A percentile compares a stretch with the other conserved stretches of the same genome.
Conservation (phyloP, 2,113 vertebrate genomes). For the Tachysurus fulvidraco region DNA sequence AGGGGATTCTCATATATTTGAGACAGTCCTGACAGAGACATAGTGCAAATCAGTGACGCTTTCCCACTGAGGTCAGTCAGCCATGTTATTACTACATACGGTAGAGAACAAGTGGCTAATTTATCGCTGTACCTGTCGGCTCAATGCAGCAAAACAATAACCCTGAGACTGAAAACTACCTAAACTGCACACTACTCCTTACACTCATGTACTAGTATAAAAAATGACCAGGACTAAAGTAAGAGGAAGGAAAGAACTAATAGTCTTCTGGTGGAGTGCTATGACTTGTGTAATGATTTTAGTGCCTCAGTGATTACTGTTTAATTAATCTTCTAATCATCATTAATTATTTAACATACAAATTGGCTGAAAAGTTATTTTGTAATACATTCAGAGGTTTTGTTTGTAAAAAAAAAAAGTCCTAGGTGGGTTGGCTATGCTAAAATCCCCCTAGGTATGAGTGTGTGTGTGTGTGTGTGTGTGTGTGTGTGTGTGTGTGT, state of each 20-base stretch:
- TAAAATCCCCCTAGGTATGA: neutral
- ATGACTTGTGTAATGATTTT: slow-evolving; percentile 47
- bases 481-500: neutral
- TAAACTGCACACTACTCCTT: neutral
- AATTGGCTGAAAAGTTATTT: neutral
- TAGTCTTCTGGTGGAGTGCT: slow-evolving; percentile 30
- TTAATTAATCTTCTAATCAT: slow-evolving; percentile 22
- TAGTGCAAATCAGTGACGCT: slow-evolving; percentile 47
- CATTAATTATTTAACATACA: neutral
- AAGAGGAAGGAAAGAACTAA: slow-evolving; percentile 23
- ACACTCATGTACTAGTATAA: neutral
- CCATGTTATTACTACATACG: slow-evolving; percentile 58
- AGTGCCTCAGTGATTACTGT: slow-evolving; percentile 37
- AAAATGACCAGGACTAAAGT: neutral
- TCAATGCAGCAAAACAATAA: slow-evolving; percentile 41
- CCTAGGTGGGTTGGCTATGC: neutral
- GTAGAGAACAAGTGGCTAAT: slow-evolving; percentile 34
- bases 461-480: neutral
- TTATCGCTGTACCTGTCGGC: slow-evolving; percentile 31
- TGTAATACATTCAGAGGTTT: neutral
- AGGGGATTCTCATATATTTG: slow-evolving; percentile 8
- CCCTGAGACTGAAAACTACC: neutral
- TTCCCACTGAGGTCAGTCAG: slow-evolving; percentile 53
- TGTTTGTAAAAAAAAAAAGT: neutral
- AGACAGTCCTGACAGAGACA: slow-evolving; percentile 41